Base-by-base conservation (phyloP, 2,797 vertebrate species). In the Ptychobarbus kaznakovi region DNA sequence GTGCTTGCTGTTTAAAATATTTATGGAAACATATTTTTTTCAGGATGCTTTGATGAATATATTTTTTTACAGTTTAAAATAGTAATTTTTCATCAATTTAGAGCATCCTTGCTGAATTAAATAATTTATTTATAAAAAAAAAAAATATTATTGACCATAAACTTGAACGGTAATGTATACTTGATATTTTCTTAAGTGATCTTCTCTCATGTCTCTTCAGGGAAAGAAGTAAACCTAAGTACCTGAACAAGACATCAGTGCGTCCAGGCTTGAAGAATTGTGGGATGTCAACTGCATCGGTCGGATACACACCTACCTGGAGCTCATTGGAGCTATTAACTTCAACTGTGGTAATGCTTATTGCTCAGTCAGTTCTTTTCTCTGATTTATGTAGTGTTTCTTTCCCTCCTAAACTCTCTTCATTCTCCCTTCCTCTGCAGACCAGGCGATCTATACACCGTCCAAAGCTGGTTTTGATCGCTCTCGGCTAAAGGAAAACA, bases 231-330 rank as follows among this genome's bases (percentile, higher is more conserved):
- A 99, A 97, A 89, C 98, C 98, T 66, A 97, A 95, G 88, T 99
- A 99, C 93, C 94, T 99, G 90, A 99, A 99, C 92, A 99, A 99
- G 94, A 99, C 98, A 0, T 99, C 97, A 0, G 97, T 99, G 28
- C 97, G 98, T 4, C 98, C 98, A 0, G 98, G 98, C 81, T 94
- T 99, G 76, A 99, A 98, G 96, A 98, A 99, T 93, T 99, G 98
- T 1, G 98, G 98, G 98, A 99, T 1, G 98, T 99, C 46, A 99
- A 99, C 96, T 99, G 98, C 91, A 99, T 99, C 20, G 98, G 98
- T 77, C 94, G 97, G 79, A 97, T 99, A 91, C 98, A 99, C 94
- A 99, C 97, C 0, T 99, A 98, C 95, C 91, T 99, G 94, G 98
- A 99, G 82, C 95, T 99, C 81, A 96, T 99, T 44, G 98, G 98